These are phyloP conservation scores for Penelope pileata DNA, from an alignment of 2,113 vertebrate genomes.

Conservation along the genomic window DNA sequence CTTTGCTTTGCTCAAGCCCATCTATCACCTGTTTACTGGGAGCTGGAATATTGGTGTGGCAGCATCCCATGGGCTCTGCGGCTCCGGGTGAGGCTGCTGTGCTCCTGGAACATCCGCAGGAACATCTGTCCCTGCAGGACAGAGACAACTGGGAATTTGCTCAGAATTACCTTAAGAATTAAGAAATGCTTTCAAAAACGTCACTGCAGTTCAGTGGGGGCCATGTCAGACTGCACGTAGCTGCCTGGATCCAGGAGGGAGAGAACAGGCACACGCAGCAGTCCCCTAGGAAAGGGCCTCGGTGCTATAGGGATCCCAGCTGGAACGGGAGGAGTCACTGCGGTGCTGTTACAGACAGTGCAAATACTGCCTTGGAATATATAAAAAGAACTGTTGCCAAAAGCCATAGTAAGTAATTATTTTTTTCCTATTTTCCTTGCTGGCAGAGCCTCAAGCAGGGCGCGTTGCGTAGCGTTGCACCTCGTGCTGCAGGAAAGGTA, in stretches of 20 bases:
- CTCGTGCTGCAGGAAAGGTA: not conserved
- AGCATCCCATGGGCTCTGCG: not conserved
- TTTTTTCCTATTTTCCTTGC: not conserved
- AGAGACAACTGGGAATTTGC: accelerated
- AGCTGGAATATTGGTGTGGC: not conserved
- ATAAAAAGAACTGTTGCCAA: not conserved
- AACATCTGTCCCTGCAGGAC: not conserved
- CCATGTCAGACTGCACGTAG: not conserved
- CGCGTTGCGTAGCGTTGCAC: not conserved
- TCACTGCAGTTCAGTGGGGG: not conserved
- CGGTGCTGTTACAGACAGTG: not conserved
- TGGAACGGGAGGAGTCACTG: not conserved
- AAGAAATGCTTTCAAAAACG: accelerated
- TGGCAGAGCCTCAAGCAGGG: not conserved
- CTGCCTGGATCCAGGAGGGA: not conserved
- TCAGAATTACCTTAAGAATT: not conserved
- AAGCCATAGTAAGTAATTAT: not conserved
- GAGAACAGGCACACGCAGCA: not conserved
- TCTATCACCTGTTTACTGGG: not conserved
- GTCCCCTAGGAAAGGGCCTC: accelerated
- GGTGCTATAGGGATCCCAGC: not conserved
- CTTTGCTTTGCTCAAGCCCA: not conserved
- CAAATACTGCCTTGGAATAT: not conserved
- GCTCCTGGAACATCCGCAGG: not conserved
- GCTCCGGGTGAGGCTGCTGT: not conserved